Base-by-base conservation (phyloP, 2,888 invertebrate species). In the Drosophila meridionalis region DNA sequence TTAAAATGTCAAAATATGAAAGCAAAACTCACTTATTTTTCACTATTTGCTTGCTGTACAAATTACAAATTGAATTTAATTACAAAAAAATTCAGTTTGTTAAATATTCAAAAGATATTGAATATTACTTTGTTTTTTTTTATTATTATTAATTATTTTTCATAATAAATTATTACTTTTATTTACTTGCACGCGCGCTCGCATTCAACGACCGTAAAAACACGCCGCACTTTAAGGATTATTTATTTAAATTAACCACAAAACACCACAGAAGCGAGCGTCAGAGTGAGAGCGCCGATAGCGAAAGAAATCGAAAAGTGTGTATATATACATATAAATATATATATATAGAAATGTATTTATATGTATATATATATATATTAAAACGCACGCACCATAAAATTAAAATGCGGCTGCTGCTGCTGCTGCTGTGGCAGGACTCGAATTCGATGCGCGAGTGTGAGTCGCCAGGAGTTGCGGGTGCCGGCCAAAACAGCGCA, bases 161-260 rank as follows among this genome's bases (percentile, higher is more conserved):
- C 7, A n/a, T 40, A 38, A 40, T 55, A 55, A 26, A 40, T 42
- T 30, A 30, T 30, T 56, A 36, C 14, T 56, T 47, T 34, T 30
- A 38, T 47, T 40, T 30, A 34, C 9, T 45, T 69, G 47, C 11
- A 28, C 43, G 9, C 47, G 12, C 32, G 14, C 40, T 26, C n/a
- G 28, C 65, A 50, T 38, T 9, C 62, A 58, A 42, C 62, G 61
- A 55, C 50, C 47, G 50, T 45, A 26, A 57, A 66, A 57, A 14
- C 40, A 20, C 47, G 69, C 34, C 76, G 74, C 83, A 83, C 80
- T 90, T 79, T 73, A 69, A 76, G 76, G 80, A 85, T 87, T 89
- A 85, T 82, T 84, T 80, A 79, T 90, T 89, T 81, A 88, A 89
- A 81, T 87, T 78, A 87, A 87, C 89, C 89, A 73, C 87, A 89